Conservation (phyloP, 2,113 vertebrate species). For the Hystrix cristata region DNA sequence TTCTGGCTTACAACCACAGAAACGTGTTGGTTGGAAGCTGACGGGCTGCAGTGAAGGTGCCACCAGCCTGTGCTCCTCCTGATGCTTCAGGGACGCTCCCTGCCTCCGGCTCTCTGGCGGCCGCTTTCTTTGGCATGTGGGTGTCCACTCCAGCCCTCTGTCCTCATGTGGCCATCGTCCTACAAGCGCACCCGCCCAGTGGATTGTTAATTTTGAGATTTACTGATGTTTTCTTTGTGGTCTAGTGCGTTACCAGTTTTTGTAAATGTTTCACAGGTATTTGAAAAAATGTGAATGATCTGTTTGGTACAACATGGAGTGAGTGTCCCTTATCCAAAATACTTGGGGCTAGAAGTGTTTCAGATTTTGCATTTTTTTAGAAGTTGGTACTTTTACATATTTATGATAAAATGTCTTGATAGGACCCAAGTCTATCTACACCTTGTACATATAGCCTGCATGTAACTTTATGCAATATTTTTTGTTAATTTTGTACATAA, state of each 20-base stretch:
- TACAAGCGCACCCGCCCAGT: background rate
- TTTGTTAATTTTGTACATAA: background rate
- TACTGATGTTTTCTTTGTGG: background rate
- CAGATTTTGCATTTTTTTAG: background rate
- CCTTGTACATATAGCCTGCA: background rate
- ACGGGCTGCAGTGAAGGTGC: background rate
- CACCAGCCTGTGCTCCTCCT: background rate
- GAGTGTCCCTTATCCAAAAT: background rate
- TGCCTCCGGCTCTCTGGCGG: accelerated
- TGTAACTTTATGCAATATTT: background rate
- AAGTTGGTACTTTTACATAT: background rate
- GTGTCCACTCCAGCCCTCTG: background rate
- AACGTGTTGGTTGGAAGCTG: background rate
- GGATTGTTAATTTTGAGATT: background rate
- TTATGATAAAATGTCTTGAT: background rate
- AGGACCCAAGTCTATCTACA: background rate
- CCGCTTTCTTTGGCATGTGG: background rate
- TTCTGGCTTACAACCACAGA: background rate
- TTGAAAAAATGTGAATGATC: background rate
- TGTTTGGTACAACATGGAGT: background rate
- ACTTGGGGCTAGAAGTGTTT: background rate
- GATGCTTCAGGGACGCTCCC: background rate
- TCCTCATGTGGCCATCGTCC: background rate
- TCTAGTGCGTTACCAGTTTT: background rate
- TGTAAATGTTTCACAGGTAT: background rate